These are phyloP conservation scores for Pseudorectes ferrugineus DNA, from an alignment of 2,113 vertebrate genomes.

Conservation along the genomic window DNA sequence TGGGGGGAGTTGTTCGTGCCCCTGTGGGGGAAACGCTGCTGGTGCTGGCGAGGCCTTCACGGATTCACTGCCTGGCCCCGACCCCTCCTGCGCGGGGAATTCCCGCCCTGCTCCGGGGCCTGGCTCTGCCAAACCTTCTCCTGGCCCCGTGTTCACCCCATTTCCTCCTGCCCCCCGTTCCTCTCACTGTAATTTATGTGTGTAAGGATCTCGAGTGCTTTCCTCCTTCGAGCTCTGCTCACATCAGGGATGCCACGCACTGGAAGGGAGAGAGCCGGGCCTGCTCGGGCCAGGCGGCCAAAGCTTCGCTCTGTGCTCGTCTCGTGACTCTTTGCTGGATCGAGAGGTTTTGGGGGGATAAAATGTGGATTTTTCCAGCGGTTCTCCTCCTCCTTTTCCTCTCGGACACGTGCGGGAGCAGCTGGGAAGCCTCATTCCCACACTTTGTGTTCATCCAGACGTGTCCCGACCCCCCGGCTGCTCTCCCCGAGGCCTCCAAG, in stretches of 20 bases:
- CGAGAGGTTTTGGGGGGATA: not conserved
- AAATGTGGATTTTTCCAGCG: not conserved
- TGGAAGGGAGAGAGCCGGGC: slow-evolving; percentile 36
- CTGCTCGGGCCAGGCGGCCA: not conserved
- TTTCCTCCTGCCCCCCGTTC: not conserved
- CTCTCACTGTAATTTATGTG: slow-evolving; percentile 51
- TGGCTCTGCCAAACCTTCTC: not conserved
- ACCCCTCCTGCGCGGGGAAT: not conserved
- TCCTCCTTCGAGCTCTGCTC: slow-evolving; percentile 33
- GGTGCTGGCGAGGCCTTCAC: not conserved
- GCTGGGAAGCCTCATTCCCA: slow-evolving; percentile 31
- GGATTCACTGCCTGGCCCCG: not conserved
- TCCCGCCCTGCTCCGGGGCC: not conserved
- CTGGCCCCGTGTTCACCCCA: not conserved
- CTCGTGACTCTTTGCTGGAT: not conserved
- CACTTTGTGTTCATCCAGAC: not conserved
- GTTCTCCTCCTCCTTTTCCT: not conserved
- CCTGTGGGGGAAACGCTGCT: not conserved
- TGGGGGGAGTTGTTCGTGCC: not conserved
- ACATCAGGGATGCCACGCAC: slow-evolving; percentile 44
- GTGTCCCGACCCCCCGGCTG: not conserved
- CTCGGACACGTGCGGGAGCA: slow-evolving; percentile 10
- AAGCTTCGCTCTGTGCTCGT: not conserved
- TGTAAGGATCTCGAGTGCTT: slow-evolving; percentile 55
- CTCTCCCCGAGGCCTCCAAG: not conserved